Conservation (phyloP, 2,888 invertebrate species). For the Axea sp. region DNA sequence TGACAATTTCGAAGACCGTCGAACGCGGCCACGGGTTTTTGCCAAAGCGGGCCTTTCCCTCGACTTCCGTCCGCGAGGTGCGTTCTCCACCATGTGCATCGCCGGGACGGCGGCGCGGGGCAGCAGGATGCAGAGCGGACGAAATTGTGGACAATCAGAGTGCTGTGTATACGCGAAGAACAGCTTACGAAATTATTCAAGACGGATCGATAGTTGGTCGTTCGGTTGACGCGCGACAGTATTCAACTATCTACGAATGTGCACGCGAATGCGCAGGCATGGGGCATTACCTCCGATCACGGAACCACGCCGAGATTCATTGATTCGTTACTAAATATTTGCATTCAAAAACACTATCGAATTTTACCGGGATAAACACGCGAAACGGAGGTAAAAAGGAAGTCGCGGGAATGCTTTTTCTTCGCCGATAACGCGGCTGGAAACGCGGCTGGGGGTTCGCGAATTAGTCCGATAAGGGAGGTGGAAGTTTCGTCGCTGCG, state of each 20-base stretch:
- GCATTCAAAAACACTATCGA: conserved; percentile 55
- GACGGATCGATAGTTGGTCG: conserved; percentile 75
- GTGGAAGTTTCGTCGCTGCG: too few relatives aligned
- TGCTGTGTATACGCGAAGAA: conserved; percentile 72
- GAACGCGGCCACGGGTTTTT: too few relatives aligned
- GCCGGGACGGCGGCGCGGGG: too few relatives aligned
- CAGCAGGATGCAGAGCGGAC: too few relatives aligned
- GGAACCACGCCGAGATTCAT: conserved; percentile 60
- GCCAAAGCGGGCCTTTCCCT: too few relatives aligned
- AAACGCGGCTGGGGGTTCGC: conserved; percentile 4
- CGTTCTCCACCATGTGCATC: too few relatives aligned
- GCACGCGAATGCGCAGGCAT: conserved; percentile 63
- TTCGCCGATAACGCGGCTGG: conserved; percentile 12
- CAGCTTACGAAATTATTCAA: conserved; percentile 77
- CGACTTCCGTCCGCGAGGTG: too few relatives aligned
- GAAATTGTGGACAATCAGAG: conserved; percentile 66
- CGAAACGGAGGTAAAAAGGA: conserved; percentile 10
- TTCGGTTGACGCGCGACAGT: conserved; percentile 67
- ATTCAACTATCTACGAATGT: conserved; percentile 67
- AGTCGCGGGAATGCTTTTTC: not conserved
- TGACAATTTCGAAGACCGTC: too few relatives aligned
- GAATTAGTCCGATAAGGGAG: conserved; percentile 21
- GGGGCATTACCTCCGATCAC: conserved; percentile 62
- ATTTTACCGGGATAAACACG: conserved; percentile 42
- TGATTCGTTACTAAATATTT: conserved; percentile 61